These are phyloP conservation scores for Cryptotermes secundus DNA, from an alignment of 1,140 invertebrate species.

Conservation along the genomic window DNA sequence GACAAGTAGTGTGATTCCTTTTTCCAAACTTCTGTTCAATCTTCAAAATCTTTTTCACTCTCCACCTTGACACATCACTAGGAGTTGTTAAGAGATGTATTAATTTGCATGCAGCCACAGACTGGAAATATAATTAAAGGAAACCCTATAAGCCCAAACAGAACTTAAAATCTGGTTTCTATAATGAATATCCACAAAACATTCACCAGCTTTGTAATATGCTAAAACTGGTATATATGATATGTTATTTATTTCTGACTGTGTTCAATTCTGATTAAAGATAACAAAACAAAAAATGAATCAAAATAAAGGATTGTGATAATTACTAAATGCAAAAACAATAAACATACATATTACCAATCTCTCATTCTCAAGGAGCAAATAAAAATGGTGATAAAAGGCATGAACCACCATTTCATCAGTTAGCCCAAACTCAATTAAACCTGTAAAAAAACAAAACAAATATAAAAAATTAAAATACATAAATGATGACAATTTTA, in stretches of 20 bases:
- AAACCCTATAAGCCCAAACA: too few species aligned
- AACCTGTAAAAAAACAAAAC: conserved; percentile 39
- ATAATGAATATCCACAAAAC: too few species aligned
- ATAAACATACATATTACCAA: conserved; percentile 40
- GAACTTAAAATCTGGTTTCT: too few species aligned
- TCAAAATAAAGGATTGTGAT: too few species aligned
- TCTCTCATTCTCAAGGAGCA: conserved; percentile 42
- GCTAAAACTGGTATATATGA: too few species aligned
- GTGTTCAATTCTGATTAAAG: too few species aligned
- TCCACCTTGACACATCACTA: conserved; percentile 47
- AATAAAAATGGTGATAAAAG: conserved; percentile 47
- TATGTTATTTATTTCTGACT: too few species aligned
- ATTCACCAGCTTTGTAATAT: too few species aligned
- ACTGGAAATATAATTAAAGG: conserved; percentile 35
- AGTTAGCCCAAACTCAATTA: conserved; percentile 45
- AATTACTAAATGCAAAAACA: too few species aligned
- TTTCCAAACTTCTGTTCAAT: conserved; percentile 39
- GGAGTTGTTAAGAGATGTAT: conserved; percentile 49
- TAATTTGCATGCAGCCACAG: conserved; percentile 42
- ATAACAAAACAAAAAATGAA: too few species aligned
- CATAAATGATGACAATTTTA: too few species aligned
- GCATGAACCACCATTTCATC: conserved; percentile 44
- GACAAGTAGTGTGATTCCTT: conserved; percentile 43
- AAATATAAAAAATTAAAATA: too few species aligned
- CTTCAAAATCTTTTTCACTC: conserved; percentile 43